A percentile compares a stretch with the other conserved stretches of the same genome.
Evolutionary conservation across 37 sponge, comb jelly and placozoan species (phyloP).

Genomic region (Ephydatia muelleri): DNA sequence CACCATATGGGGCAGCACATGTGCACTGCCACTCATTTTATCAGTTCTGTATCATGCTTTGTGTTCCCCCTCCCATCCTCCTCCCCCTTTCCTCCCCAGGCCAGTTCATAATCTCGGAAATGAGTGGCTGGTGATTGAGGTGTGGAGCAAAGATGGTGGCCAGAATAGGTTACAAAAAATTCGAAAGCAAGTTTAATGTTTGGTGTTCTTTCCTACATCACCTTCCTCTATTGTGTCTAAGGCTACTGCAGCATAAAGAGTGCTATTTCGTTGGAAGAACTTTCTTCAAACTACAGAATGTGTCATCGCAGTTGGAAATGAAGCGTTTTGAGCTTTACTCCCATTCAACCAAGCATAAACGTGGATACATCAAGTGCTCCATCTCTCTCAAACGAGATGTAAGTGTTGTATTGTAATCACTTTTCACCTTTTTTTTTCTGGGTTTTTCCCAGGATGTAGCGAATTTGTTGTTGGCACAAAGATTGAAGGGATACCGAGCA

Average conservation of each 20-base stretch:
- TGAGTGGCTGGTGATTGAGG: conserved; percentile 42
- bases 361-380: conserved; percentile 19
- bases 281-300: conserved; percentile 32
- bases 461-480: background rate
- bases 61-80: background rate
- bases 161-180: background rate
- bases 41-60: too few relatives aligned
- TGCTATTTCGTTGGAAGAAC: conserved; percentile 59
- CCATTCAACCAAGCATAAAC: conserved; percentile 41
- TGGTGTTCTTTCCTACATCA: too few relatives aligned
- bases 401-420: background rate
- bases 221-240: background rate
- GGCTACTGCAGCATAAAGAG: background rate
- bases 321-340: conserved; percentile 42
- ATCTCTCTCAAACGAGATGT: background rate
- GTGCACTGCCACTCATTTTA: too few relatives aligned
- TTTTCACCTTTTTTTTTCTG: background rate
- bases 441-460: background rate
- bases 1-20: too few relatives aligned
- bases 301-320: conserved; percentile 19
- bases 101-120: conserved; percentile 20
- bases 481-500: background rate
- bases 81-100: conserved; percentile 8
- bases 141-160: conserved; percentile 21
- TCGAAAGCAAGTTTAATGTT: conserved; percentile 5